phyloP scores from a whole-genome alignment of 2,113 vertebrate species.

The Telmatochromis sp. region DNA sequence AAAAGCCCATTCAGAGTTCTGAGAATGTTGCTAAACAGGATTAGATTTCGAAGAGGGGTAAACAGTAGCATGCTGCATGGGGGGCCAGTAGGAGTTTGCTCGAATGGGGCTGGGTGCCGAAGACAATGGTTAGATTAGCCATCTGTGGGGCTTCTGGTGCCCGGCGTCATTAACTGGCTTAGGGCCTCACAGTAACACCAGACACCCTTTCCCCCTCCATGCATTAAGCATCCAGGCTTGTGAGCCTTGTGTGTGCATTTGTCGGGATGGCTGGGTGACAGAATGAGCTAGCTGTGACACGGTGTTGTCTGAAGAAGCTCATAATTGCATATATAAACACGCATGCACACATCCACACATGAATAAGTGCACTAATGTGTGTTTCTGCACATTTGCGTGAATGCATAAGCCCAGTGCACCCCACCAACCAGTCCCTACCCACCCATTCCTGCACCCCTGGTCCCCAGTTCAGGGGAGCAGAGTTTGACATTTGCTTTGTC shows the following conservation, averaged over 20 bases:
- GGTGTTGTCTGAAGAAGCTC: constrained; percentile 9
- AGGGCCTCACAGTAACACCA: constrained; percentile 60
- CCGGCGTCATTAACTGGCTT: constrained; percentile 67
- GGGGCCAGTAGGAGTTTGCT: constrained; percentile 48
- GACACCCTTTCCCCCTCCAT: constrained; percentile 17
- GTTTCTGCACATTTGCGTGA: constrained; percentile 29
- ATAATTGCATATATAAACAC: constrained; percentile 28
- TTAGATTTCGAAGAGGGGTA: constrained; percentile 69
- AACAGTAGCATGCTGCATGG: constrained; percentile 65
- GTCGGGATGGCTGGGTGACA: not conserved
- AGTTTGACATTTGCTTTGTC: constrained; percentile 66
- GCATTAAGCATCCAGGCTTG: constrained; percentile 38
- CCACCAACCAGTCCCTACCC: not conserved
- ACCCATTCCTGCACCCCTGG: not conserved
- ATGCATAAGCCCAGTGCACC: constrained; percentile 5
- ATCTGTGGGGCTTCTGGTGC: constrained; percentile 72
- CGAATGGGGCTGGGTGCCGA: constrained; percentile 31
- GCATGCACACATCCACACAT: not conserved
- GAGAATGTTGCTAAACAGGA: constrained; percentile 74
- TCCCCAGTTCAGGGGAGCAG: constrained; percentile 30
- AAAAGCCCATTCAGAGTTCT: constrained; percentile 53
- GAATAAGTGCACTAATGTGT: not conserved
- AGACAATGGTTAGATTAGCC: constrained; percentile 78
- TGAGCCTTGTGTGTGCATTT: constrained; percentile 4
- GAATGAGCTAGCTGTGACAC: constrained; percentile 3